A percentile compares a stretch with the other conserved stretches of the same genome.
These are phyloP conservation scores for Dermolepida albohirtum DNA, from an alignment of 2,888 invertebrate species.

Conservation along the genomic window DNA sequence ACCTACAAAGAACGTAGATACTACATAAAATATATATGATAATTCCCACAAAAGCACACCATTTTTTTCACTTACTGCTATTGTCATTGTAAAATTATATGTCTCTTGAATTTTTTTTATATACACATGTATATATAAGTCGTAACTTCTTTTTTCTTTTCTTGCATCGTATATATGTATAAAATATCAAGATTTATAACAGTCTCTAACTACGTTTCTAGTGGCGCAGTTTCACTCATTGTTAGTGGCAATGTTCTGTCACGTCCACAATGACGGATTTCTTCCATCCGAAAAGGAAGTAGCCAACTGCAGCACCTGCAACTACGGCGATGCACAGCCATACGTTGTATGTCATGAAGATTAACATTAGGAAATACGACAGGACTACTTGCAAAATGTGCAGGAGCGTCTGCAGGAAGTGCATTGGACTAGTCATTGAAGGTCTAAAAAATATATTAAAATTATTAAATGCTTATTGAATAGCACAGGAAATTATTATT, in stretches of 20 bases:
- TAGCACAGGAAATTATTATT: background rate
- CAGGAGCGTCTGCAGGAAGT: constrained; percentile 87
- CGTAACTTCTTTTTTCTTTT: background rate
- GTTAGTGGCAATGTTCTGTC: constrained; percentile 90
- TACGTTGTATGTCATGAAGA: constrained; percentile 97
- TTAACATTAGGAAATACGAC: constrained; percentile 94
- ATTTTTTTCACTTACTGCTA: constrained; percentile 29
- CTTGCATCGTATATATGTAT: constrained; percentile 13
- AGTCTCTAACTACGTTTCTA: constrained; percentile 4
- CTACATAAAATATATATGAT: background rate
- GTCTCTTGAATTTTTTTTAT: constrained; percentile 2
- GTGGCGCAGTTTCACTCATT: background rate
- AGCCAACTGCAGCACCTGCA: constrained; percentile 89
- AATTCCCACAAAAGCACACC: constrained; percentile 7
- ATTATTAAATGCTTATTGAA: background rate
- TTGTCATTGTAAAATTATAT: constrained; percentile 23
- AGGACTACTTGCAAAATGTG: constrained; percentile 91
- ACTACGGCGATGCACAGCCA: constrained; percentile 93
- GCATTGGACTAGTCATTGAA: constrained; percentile 85
- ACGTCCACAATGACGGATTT: constrained; percentile 93
- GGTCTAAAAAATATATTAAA: constrained; percentile 71
- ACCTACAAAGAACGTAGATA: constrained; percentile 1
- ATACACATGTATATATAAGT: background rate
- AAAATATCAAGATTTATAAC: constrained; percentile 4
- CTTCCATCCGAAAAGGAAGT: constrained; percentile 96